Conservation (phyloP, 2,888 invertebrate genomes). For the Cotesia congregata region DNA sequence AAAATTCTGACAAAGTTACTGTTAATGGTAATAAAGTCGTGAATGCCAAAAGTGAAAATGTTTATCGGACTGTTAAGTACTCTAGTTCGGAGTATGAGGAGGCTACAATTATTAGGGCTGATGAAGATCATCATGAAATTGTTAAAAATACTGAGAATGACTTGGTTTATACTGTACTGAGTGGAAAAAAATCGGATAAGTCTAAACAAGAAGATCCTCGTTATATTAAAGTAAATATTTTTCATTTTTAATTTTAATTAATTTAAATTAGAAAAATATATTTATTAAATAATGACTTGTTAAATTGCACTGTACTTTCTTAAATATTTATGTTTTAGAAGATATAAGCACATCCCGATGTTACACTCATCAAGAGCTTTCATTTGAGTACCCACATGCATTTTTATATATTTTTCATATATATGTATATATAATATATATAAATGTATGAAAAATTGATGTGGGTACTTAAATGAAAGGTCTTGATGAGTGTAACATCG, state of each 20-base stretch:
- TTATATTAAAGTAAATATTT: conserved; percentile 56
- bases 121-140: conserved; percentile 60
- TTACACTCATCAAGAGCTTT: too few species aligned
- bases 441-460: too few species aligned
- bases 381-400: too few species aligned
- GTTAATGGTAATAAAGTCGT: conserved; percentile 43
- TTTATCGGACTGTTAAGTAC: conserved; percentile 10
- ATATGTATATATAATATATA: too few species aligned
- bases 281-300: too few species aligned
- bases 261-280: too few species aligned
- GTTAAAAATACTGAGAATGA: conserved; percentile 66
- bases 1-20: conserved; percentile 28
- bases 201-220: conserved; percentile 53
- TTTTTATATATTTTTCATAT: too few species aligned
- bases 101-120: conserved; percentile 32
- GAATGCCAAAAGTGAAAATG: neutral
- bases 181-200: conserved; percentile 60
- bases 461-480: too few species aligned
- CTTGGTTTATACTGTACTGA: conserved; percentile 66
- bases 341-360: too few species aligned
- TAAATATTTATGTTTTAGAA: too few species aligned
- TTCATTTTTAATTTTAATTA: conserved; percentile 5
- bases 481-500: too few species aligned
- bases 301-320: too few species aligned
- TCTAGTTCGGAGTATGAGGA: conserved; percentile 42